Evolutionary conservation across 2,113 vertebrate genomes (phyloP).

Genomic region (Ramphastos sulfuratus): DNA sequence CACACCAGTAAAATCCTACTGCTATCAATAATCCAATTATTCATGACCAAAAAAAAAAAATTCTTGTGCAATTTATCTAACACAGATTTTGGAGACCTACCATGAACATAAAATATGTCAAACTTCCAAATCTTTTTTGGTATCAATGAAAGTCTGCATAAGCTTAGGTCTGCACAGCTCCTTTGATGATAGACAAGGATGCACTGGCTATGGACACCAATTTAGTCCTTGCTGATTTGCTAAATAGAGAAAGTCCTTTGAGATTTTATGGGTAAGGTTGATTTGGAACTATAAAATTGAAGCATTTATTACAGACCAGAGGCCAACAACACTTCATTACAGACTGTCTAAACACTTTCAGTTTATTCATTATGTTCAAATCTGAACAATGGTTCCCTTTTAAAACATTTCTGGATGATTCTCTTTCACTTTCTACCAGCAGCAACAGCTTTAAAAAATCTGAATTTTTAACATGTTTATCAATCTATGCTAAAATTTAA

Average conservation of each 20-base stretch:
- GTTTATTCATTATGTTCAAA: constrained; percentile 15
- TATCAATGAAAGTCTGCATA: not conserved
- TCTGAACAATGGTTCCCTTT: not conserved
- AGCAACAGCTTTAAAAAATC: not conserved
- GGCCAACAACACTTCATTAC: constrained; percentile 39
- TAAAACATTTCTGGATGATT: not conserved
- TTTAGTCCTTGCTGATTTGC: constrained; percentile 1
- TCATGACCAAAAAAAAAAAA: not conserved
- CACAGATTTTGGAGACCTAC: not conserved
- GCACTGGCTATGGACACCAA: not conserved
- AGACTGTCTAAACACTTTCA: constrained; percentile 47
- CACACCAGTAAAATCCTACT: not conserved
- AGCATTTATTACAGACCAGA: constrained; percentile 58
- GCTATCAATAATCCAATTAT: not conserved
- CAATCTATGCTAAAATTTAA: constrained; percentile 1
- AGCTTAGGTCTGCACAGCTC: not conserved
- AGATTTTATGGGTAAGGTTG: constrained; percentile 54
- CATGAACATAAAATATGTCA: not conserved
- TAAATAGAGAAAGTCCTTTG: constrained; percentile 50
- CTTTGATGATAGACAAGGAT: not conserved
- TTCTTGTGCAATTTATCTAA: not conserved
- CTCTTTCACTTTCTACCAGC: not conserved
- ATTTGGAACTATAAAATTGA: constrained; percentile 55
- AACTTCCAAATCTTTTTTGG: not conserved
- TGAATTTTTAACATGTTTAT: not conserved